Evolutionary conservation across 2,113 vertebrate species (phyloP), one percentile per base, ranked within the genome.

Genomic region (Melanostigma gelatinosum): DNA sequence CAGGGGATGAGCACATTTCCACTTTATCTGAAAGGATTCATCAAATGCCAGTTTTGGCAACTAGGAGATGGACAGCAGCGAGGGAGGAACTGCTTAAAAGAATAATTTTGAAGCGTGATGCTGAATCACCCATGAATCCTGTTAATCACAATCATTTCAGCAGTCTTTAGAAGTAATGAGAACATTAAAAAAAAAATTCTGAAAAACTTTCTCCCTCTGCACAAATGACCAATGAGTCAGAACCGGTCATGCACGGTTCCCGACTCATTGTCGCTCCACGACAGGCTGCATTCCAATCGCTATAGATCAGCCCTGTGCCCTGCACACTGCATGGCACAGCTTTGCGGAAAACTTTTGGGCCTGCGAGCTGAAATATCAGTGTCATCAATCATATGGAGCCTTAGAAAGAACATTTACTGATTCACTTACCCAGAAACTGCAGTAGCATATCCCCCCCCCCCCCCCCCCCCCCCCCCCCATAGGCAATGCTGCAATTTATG

Each of bases 31-130:
- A 83, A 77, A 83, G 75, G 64, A 80, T 58, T 90, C 79, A 89
- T 87, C 73, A 80, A 75, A 82, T 62, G 79, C 84, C 88, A 87
- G 85, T 73, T 77, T 87, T 87, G 87, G 74, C 88, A 83, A 63
- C 65, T 46, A 52, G 60, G 46, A 50, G 79, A 83, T 61, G 83
- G 81, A 86, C 72, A 68, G 73, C 87, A 42, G 27, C 57, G 83
- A 63, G 79, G 64, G 77, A 78, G 40, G 34, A 72, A 68, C 42
- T 32, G 77, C 73, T 81, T 77, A 46, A 72, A 69, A 76, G 67
- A 81, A 77, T 72, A 4, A 77, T 84, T 79, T 83, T 58, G 38
- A 75, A 78, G 68, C 86, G 68, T 77, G 75, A 81, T 66, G 24
- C 64, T 0, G 66, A 67, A 85, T 88, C 78, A 16, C 88, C 86